Conservation (phyloP, 2,113 vertebrate genomes). For the Ptilonorhynchus violaceus region DNA sequence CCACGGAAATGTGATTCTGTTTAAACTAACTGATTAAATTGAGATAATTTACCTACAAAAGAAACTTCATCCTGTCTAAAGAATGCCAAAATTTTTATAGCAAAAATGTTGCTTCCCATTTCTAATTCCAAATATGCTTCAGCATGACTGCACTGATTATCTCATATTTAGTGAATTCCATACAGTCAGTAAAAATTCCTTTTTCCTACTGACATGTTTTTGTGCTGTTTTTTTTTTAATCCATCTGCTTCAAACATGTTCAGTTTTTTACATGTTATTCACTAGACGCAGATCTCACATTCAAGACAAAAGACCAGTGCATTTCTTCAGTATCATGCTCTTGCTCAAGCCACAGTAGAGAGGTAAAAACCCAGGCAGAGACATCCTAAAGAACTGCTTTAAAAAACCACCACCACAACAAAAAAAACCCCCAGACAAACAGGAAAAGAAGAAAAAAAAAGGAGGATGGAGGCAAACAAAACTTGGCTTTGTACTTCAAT, state of each 20-base stretch:
- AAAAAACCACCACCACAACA: not conserved
- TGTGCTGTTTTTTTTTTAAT: not conserved
- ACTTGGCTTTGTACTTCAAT: not conserved
- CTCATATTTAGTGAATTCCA: not conserved
- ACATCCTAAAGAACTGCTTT: not conserved
- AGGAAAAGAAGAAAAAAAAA: accelerated
- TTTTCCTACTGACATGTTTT: not conserved
- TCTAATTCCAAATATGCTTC: not conserved
- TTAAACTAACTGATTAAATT: not conserved
- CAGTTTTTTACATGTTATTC: not conserved
- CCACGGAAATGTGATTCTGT: not conserved
- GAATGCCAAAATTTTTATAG: not conserved
- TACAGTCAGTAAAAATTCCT: not conserved
- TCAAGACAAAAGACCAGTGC: not conserved
- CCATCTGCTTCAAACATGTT: not conserved
- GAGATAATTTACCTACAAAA: not conserved
- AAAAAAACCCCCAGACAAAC: not conserved
- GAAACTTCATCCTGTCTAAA: not conserved
- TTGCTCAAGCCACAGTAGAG: not conserved
- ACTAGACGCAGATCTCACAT: not conserved
- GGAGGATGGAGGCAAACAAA: not conserved
- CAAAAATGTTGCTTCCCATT: not conserved
- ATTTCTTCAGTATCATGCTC: not conserved
- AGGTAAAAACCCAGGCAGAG: not conserved
- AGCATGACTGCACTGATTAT: not conserved